A percentile compares a stretch with the other conserved stretches of the same genome.
Evolutionary conservation across 2,113 vertebrate species (phyloP).

Genomic region (Telmatochromis brichardi): DNA sequence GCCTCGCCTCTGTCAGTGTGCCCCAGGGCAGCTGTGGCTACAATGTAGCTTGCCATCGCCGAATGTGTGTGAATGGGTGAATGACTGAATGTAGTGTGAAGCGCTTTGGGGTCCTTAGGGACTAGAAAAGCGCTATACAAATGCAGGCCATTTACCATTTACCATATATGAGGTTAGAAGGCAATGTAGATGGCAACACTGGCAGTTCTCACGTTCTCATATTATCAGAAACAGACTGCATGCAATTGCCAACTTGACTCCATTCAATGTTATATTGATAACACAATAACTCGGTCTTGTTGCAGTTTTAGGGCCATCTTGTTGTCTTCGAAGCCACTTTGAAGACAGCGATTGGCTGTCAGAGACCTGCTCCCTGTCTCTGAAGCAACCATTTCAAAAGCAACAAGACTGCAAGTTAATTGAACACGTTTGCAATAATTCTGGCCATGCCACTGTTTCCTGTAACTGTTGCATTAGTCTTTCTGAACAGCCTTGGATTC

Average conservation of each 20-base stretch:
- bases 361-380: neutral
- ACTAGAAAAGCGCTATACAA: no score
- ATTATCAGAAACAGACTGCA: neutral
- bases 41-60: no score
- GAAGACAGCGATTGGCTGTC: neutral
- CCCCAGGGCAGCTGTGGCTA: no score
- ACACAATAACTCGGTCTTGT: fast-evolving
- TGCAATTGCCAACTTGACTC: neutral
- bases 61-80: no score
- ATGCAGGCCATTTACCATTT: no score
- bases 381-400: neutral
- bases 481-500: neutral
- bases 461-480: neutral
- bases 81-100: no score
- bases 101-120: no score
- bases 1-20: no score
- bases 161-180: neutral
- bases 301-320: neutral
- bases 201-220: neutral
- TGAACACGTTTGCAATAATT: neutral
- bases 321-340: neutral
- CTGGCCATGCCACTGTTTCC: fast-evolving
- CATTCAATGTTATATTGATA: neutral
- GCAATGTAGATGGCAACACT: neutral
- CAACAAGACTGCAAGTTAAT: neutral